These are phyloP conservation scores for Dusona sp. DNA, from an alignment of 2,888 invertebrate species.

Conservation along the genomic window DNA sequence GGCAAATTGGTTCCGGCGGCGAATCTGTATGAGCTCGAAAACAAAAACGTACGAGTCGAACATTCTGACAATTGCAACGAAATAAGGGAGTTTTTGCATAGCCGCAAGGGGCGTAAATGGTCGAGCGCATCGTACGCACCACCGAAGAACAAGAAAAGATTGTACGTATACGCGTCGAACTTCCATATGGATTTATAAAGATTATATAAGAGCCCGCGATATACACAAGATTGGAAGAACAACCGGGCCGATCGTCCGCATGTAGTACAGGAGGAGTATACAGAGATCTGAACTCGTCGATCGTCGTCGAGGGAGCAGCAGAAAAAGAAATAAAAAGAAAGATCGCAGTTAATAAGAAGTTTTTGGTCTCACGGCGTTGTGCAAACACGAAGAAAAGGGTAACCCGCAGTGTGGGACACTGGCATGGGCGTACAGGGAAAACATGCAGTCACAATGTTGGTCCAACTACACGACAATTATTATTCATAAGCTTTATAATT, in stretches of 20 bases:
- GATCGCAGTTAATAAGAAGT: constrained; percentile 69
- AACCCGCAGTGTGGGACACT: constrained; percentile 80
- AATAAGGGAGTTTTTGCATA: constrained; percentile 51
- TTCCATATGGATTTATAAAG: constrained; percentile 1
- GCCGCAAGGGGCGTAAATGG: constrained; percentile 50
- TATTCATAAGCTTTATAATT: constrained; percentile 84
- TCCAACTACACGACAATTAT: constrained; percentile 85
- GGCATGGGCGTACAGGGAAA: constrained; percentile 83
- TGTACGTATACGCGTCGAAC: neutral
- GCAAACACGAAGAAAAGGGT: constrained; percentile 80
- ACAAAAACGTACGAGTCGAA: neutral
- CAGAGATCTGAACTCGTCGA: constrained; percentile 56
- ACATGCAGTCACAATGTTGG: constrained; percentile 84
- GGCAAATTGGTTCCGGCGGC: neutral
- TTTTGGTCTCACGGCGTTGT: constrained; percentile 76
- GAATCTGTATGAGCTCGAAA: neutral
- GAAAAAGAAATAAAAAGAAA: constrained; percentile 22
- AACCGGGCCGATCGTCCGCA: constrained; percentile 16
- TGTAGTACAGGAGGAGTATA: constrained; percentile 13
- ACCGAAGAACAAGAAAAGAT: constrained; percentile 57
- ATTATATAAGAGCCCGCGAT: constrained; percentile 19
- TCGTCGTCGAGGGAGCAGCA: constrained; percentile 40
- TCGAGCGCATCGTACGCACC: constrained; percentile 32
- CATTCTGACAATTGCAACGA: constrained; percentile 3
- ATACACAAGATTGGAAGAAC: neutral